phyloP scores from a whole-genome alignment of 2,888 invertebrate species.

The Punctoribates punctum region DNA sequence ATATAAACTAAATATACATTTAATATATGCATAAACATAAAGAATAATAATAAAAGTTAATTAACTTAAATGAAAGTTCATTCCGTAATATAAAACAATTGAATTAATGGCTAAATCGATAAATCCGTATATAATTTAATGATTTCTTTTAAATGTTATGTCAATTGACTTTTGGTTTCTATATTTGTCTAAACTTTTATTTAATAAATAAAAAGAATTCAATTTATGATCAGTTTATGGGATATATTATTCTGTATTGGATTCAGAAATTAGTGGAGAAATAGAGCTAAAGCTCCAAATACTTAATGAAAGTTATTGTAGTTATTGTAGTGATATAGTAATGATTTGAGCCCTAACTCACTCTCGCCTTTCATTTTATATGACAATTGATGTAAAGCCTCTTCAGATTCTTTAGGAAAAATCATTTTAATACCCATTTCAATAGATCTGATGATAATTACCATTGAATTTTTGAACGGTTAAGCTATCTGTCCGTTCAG shows the following conservation, averaged over 20 bases:
- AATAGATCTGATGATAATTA: conserved; percentile 40
- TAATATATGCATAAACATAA: too few relatives aligned
- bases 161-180: conserved; percentile 28
- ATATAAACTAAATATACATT: too few relatives aligned
- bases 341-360: conserved; percentile 14
- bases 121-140: conserved; percentile 35
- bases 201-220: background rate
- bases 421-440: background rate
- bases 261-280: background rate
- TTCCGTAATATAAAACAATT: background rate
- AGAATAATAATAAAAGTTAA: background rate
- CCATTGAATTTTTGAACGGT: conserved; percentile 53
- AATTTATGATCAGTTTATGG: too few relatives aligned
- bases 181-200: conserved; percentile 27
- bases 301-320: background rate
- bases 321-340: background rate
- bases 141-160: conserved; percentile 15
- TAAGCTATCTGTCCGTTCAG: conserved; percentile 52
- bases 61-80: background rate
- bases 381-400: background rate
- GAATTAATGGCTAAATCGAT: conserved; percentile 17
- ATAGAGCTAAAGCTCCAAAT: background rate
- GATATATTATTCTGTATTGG: background rate
- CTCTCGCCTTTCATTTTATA: conserved; percentile 10
- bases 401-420: background rate